Base-by-base conservation (phyloP, 2,113 vertebrate genomes). In the Phylloscopus trochiloides region DNA sequence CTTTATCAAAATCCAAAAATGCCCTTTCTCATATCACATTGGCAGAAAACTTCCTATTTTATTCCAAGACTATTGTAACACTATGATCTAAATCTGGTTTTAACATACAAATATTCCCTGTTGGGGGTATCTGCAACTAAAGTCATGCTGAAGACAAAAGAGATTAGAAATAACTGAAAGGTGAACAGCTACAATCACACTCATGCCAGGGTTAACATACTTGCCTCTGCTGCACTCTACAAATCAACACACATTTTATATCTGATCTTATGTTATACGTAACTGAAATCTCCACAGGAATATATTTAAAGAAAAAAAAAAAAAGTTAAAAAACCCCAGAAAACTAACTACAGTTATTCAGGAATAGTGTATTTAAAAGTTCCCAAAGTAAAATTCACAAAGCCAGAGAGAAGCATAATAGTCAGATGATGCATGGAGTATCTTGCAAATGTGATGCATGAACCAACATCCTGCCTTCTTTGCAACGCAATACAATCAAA, bases 301-400 rank as follows among this genome's bases (percentile, higher is more conserved):
- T 4, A 15, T 4, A n/a, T 59, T 3, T 54, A 26, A 51, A 32
- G 29, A 61, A 13, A 8, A 50, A 50, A 67, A 43, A 2, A 9
- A 38, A 28, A 13, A 48, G 12, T 8, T 8, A 47, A 40, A 34
- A 51, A 26, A 2, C 0, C 2, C 6, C 16, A 59, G 40, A 25
- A 34, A 31, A 43, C 9, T 36, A 79, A 68, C 25, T 7, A 47
- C 29, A 65, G 10, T 1, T 3, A 43, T 24, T 71, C 40, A 47
- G 40, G 12, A 81, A 65, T 3, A 59, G 16, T 7, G 9, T 40
- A 75, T 40, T 51, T 72, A 68, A 7, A 82, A 72, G 21, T 45
- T 79, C 6, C 20, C 16, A 28, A 88, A 74, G 25, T 28, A 74
- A 85, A 82, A 79, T 26, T 68, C 38, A 73, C 25, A 63, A 67